phyloP scores from a whole-genome alignment of 1,140 invertebrate genomes.

The Brachionus asplanchnoidis region DNA sequence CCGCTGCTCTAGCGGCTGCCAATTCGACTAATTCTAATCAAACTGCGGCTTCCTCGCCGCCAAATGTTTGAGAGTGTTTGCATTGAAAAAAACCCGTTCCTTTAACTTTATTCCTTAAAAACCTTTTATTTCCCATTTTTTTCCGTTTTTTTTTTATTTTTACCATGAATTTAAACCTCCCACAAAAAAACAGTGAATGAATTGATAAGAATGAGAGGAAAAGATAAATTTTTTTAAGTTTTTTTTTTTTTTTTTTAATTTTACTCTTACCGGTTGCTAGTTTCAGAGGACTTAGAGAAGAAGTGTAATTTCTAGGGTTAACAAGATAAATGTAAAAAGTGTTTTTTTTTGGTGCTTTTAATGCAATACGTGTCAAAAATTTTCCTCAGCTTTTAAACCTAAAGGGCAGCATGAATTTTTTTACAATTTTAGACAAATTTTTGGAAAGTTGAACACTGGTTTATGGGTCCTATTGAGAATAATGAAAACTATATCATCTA shows the following conservation, averaged over 20 bases:
- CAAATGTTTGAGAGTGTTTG: background rate
- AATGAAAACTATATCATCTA: constrained; percentile 11
- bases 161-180: background rate
- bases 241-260: constrained; percentile 13
- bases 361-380: constrained; percentile 8
- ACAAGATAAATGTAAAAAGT: constrained; percentile 4
- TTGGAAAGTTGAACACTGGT: background rate
- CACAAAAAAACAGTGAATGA: constrained; percentile 17
- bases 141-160: constrained; percentile 7
- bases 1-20: background rate
- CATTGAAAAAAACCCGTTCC: background rate
- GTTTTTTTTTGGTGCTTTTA: constrained; percentile 14
- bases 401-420: constrained; percentile 13
- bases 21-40: constrained; percentile 18
- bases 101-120: constrained; percentile 7
- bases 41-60: background rate
- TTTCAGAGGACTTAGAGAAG: background rate
- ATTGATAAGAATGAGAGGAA: constrained; percentile 8
- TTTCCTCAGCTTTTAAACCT: background rate
- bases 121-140: background rate
- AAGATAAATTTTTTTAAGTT: background rate
- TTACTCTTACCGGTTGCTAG: constrained; percentile 28
- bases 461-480: background rate
- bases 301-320: background rate
- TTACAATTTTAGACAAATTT: constrained; percentile 28